Conservation (phyloP, 2,113 vertebrate species). For the Caloenas nicobarica region DNA sequence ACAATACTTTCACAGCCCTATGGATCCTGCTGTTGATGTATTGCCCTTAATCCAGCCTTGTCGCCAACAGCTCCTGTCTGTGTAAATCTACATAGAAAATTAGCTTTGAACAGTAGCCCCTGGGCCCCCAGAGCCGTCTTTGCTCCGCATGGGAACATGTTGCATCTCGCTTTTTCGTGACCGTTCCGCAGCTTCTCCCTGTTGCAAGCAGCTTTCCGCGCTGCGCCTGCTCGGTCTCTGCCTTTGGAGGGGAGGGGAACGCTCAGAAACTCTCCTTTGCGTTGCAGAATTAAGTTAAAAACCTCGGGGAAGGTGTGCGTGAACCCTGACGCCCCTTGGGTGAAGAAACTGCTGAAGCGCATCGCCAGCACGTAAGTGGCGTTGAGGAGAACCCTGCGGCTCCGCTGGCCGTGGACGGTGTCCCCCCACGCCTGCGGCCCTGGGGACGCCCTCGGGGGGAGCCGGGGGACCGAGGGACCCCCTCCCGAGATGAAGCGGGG, state of each 20-base stretch:
- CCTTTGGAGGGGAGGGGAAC: not conserved
- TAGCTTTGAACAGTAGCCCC: not conserved
- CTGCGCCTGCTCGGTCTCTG: no score
- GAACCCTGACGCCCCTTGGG: constrained; percentile 26
- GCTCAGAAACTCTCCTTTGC: not conserved
- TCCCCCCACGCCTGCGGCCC: rapidly evolving
- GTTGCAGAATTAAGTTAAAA: constrained; percentile 45
- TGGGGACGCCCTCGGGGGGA: rapidly evolving
- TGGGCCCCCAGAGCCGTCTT: not conserved
- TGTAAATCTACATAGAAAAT: not conserved
- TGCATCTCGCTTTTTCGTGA: rapidly evolving
- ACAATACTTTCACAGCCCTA: not conserved
- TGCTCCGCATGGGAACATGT: rapidly evolving
- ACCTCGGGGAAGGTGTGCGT: constrained; percentile 29
- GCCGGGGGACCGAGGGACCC: not conserved
- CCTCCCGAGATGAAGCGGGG: rapidly evolving
- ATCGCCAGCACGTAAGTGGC: constrained; percentile 45
- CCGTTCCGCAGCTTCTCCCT: not conserved
- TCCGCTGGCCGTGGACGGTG: not conserved
- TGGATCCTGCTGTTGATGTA: no score
- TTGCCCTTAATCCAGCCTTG: not conserved
- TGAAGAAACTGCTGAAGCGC: constrained; percentile 58
- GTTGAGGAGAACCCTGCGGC: not conserved
- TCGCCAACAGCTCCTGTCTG: not conserved
- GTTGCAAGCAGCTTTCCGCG: not conserved